These are phyloP conservation scores for Drosophila ficusphila DNA, from an alignment of 1,140 invertebrate species.

Conservation along the genomic window DNA sequence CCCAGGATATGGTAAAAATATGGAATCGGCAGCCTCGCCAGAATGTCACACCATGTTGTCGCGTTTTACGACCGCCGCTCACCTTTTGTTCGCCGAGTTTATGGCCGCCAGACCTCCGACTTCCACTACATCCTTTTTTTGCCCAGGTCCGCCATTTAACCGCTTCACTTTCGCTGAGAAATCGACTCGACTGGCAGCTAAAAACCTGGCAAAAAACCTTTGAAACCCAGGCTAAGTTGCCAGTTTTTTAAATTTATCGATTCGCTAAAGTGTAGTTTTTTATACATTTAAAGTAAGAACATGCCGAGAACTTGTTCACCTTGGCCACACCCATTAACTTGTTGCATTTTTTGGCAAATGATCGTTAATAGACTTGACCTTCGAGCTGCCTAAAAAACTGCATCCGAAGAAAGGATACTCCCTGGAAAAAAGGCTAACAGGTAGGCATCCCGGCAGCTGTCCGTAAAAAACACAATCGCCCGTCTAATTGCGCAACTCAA, in stretches of 20 bases:
- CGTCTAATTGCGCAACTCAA: conserved; percentile 67
- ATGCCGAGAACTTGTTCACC: conserved; percentile 43
- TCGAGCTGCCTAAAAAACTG: conserved; percentile 43
- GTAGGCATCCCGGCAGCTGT: conserved; percentile 46
- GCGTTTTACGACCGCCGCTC: conserved; percentile 71
- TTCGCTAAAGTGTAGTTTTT: conserved; percentile 22
- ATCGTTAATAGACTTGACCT: conserved; percentile 16
- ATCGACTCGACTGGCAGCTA: background rate
- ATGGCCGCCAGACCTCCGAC: conserved; percentile 51
- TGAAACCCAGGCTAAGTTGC: conserved; percentile 12
- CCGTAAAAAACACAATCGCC: conserved; percentile 58
- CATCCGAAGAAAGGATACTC: conserved; percentile 61
- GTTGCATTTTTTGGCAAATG: conserved; percentile 33
- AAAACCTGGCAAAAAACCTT: conserved; percentile 21
- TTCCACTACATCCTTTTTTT: background rate
- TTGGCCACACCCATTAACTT: conserved; percentile 42
- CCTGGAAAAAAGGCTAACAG: conserved; percentile 59
- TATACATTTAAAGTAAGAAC: background rate
- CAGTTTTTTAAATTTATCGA: conserved; percentile 53
- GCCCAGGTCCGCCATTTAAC: conserved; percentile 44
- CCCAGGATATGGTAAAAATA: conserved; percentile 59
- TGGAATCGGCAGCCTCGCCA: conserved; percentile 51
- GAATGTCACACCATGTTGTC: conserved; percentile 81
- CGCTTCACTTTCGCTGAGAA: conserved; percentile 67
- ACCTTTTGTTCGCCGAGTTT: conserved; percentile 75